Evolutionary conservation across 2,797 vertebrate species (phyloP), one percentile per base, ranked within the genome.

Genomic region (Avahi laniger): DNA sequence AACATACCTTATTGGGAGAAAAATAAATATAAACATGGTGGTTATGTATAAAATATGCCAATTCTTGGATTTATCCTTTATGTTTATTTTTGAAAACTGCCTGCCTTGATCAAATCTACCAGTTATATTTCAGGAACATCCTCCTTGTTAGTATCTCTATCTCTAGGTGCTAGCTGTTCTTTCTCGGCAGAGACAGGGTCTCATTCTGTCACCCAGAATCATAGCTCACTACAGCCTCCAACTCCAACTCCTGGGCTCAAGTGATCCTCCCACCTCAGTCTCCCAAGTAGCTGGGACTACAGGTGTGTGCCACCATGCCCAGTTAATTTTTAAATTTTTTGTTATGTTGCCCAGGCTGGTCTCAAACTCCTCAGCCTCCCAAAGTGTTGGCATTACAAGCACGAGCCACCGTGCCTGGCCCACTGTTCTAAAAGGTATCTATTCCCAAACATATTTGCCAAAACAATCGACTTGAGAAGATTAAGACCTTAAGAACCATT

Each of bases 1-100:
- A 54, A 93, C 73, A 73, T 72, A 41, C 13, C 63, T 88, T 83
- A 83, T 54, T 89, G 86, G 73, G 65, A 83, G 75, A 93, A 96
- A 93, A 96, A 94, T 72, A 26, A 61, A 69, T 65, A 35, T 72
- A 59, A 92, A 78, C 48, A 79, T 80, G 59, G 63, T 69, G 5
- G 33, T 65, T 81, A 46, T 57, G 22, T 41, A 57, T 50, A 84
- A 93, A 83, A 9, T 54, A 63, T 63, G 67, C 41, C 26, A 84
- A 22, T 59, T 88, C 35, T 95, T 79, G 10, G 41, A 52, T 57
- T 84, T 69, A 75, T 28, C 52, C 22, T 8, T 59, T 85, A 81
- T 1, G 22, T 50, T 88, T 38, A 50, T 52, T 82, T 91, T 85
- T 78, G 12, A 93, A 83, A 94, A 73, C 59, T 57, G 52, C 10